Evolutionary conservation across 2,113 vertebrate genomes (phyloP), one percentile per base, ranked within the genome.

Genomic region (Calyptommatus sinebrachiatus): DNA sequence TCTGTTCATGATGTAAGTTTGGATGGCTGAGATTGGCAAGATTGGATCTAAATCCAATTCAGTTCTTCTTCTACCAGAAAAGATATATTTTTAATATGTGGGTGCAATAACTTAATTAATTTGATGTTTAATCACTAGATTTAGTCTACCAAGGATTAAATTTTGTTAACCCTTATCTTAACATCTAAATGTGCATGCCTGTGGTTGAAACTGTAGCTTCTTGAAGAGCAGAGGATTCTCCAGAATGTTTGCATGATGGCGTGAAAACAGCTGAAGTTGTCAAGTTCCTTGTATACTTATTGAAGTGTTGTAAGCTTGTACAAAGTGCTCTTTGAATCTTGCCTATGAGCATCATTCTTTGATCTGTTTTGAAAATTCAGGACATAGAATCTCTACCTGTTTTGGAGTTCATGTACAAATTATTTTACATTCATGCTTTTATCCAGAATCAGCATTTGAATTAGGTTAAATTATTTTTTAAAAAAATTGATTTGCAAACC

Each of bases 341-440:
- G 11, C 29, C 31, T 22, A 60, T 14, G 45, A 31, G 28, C n/a
- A 68, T 73, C 29, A 66, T 73, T 45, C 57, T 29, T 68, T 74
- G 6, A 26, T 81, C 1, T 67, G 62, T 41, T 21, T 73, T 57
- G 29, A 73, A 73, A 73, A 73, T 20, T 31, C 41, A 74, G 29
- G 3, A 3, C 5, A 77, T 74, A 76, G 91, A 73, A 85, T 81
- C 88, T 18, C 61, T 66, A 69, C 82, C 88, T 76, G 91, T 86
- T 85, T 91, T 86, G 70, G 83, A 82, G 69, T 79, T 90, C 76
- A 83, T 79, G 69, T n/a, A 76, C 76, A 21, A 10, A 63, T 78
- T 88, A 53, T 92, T 87, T 83, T 45, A 87, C 88, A 78, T 41
- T 57, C 88, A 31, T 75, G 72, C 53, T 86, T 14, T 53, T 88